Base-by-base conservation (phyloP, 2,888 invertebrate genomes). In the Griposia aprilina region DNA sequence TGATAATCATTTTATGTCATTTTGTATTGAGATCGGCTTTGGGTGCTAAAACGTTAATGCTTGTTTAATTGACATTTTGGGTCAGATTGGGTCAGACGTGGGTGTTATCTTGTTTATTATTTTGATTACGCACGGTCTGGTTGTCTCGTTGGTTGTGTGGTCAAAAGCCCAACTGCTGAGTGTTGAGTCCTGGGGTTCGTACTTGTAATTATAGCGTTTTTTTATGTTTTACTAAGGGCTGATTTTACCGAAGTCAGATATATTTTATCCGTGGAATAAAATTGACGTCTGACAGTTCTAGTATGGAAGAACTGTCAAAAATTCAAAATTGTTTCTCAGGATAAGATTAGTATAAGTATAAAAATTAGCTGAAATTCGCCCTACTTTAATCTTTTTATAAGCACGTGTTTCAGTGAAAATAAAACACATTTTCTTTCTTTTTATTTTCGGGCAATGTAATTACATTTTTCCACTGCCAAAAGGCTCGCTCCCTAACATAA, bases 1-100 rank as follows among this genome's bases (percentile, higher is more conserved):
- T 87, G 84, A 74, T 76, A 86, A 80, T 86, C 62, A 74, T 84
- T 79, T 57, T 36, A 26, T 83, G 83, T 78, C 83, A 71, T 75
- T 83, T 80, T 80, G 80, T 75, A 82, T 83, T 74, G 59, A 50
- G 60, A 63, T 71, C 73, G 74, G 83, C 57, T 86, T 84, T 78
- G 52, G 57, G 23, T 26, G 59, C 59, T 85, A 77, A 73, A 81
- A 76, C 68, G 26, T 73, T 81, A 81, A 72, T 72, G 63, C 72
- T 63, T n/a, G 50, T 60, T 82, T 75, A 65, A 82, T 65, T 76
- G 71, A 72, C 81, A 76, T 75, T 72, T 85, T 71, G 60, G 71
- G 76, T 72, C 81, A 74, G 59, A 68, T 72, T 80, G 70, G 68
- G 69, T 80, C 69, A 57, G 69, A 67, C 11, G 15, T 10, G 63